phyloP scores from a whole-genome alignment of 2,113 vertebrate species.

The Propithecus coquereli region DNA sequence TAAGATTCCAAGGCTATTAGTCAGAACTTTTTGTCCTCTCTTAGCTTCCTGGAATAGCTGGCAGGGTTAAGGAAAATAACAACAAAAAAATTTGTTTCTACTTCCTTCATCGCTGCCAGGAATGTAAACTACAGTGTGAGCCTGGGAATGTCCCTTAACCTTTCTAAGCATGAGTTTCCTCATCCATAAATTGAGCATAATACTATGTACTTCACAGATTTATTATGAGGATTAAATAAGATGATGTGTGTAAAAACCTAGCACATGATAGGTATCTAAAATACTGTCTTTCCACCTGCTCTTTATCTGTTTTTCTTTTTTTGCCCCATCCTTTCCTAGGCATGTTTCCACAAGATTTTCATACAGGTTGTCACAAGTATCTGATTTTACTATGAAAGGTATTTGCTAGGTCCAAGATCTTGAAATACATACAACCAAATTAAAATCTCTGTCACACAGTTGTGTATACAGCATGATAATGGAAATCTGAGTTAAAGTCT shows the following conservation, averaged over 20 bases:
- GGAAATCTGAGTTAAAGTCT: background rate
- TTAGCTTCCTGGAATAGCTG: background rate
- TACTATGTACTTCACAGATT: background rate
- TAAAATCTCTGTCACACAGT: background rate
- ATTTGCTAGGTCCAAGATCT: background rate
- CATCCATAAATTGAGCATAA: background rate
- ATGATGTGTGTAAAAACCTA: background rate
- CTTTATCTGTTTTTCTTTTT: background rate
- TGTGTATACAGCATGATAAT: background rate
- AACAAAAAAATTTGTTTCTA: background rate
- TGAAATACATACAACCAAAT: background rate
- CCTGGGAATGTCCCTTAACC: background rate
- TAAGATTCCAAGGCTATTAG: background rate
- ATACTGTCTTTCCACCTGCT: background rate
- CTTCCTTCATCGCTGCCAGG: background rate
- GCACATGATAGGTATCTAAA: background rate
- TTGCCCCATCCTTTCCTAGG: background rate
- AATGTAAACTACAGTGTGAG: background rate
- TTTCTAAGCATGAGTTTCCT: background rate
- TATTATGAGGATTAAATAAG: background rate
- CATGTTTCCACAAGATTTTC: background rate
- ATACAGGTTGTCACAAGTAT: background rate
- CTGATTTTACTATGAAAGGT: slow-evolving; percentile 3
- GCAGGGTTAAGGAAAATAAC: background rate
- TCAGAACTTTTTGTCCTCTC: background rate